These are phyloP conservation scores for Sorex maritimensis DNA, from an alignment of 2,797 vertebrate species.

Conservation along the genomic window DNA sequence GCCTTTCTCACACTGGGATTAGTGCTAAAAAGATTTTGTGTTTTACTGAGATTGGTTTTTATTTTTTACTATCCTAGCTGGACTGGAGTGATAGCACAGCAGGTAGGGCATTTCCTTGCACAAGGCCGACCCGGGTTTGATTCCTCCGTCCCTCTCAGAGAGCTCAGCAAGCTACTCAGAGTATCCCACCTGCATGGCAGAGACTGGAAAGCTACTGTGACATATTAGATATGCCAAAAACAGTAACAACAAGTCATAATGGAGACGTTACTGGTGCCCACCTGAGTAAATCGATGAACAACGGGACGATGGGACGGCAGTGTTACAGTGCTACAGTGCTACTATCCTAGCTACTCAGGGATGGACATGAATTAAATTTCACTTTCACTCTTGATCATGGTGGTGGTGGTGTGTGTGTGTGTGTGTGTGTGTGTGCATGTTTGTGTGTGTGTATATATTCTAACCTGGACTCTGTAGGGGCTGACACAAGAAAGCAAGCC, in stretches of 20 bases:
- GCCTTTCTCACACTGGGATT: slow-evolving; percentile 27
- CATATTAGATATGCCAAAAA: too few relatives aligned
- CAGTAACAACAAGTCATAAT: too few relatives aligned
- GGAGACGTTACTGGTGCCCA: too few relatives aligned
- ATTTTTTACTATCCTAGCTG: slow-evolving; percentile 36
- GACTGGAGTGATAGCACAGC: too few relatives aligned
- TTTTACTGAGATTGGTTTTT: not conserved
- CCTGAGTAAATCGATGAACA: too few relatives aligned
- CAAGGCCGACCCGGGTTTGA: too few relatives aligned
- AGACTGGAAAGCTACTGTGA: too few relatives aligned
- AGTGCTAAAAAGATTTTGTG: not conserved
- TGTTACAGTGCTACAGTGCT: not conserved
- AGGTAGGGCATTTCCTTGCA: too few relatives aligned
- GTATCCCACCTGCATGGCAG: too few relatives aligned
- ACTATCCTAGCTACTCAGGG: slow-evolving; percentile 31
- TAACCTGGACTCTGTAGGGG: not conserved
- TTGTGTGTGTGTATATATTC: not conserved
- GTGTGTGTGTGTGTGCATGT: not conserved
- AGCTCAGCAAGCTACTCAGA: too few relatives aligned
- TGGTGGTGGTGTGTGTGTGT: not conserved
- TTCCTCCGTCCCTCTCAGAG: too few relatives aligned
- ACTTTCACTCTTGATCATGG: not conserved
- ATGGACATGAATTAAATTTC: slow-evolving; percentile 46
- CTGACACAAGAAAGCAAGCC: slow-evolving; percentile 17
- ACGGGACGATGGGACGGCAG: too few relatives aligned